phyloP scores from a whole-genome alignment of 1,140 invertebrate genomes.

The Solen grandis region DNA sequence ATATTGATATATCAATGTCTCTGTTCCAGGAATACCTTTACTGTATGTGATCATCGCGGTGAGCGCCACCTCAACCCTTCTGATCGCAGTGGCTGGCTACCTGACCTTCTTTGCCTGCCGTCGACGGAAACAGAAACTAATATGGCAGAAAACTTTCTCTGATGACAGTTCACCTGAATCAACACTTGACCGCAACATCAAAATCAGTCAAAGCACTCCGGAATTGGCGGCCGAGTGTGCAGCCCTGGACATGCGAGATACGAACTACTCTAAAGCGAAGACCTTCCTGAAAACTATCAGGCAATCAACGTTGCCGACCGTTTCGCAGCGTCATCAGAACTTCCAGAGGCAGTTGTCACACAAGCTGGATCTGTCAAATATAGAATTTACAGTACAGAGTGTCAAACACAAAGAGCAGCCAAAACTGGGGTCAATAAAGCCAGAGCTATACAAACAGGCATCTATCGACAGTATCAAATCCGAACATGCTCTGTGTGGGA shows the following conservation, averaged over 20 bases:
- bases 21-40: constrained; percentile 36
- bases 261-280: constrained; percentile 46
- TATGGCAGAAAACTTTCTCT: constrained; percentile 43
- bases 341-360: constrained; percentile 90
- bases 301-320: constrained; percentile 90
- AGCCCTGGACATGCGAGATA: neutral
- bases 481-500: constrained; percentile 88
- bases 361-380: constrained; percentile 87
- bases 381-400: constrained; percentile 87
- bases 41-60: constrained; percentile 27
- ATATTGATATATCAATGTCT: no score
- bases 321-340: constrained; percentile 89
- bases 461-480: constrained; percentile 87
- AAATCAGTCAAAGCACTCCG: constrained; percentile 71
- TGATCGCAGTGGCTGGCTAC: constrained; percentile 28
- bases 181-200: constrained; percentile 51
- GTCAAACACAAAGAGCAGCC: constrained; percentile 77
- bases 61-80: constrained; percentile 6
- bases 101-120: constrained; percentile 15
- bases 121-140: constrained; percentile 16
- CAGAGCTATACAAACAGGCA: constrained; percentile 90
- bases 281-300: constrained; percentile 82
- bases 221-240: constrained; percentile 62
- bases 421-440: constrained; percentile 82
- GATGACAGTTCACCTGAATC: constrained; percentile 62